Evolutionary conservation across 2,888 invertebrate genomes (phyloP).

Genomic region (Hirtodrosophila cameraria): DNA sequence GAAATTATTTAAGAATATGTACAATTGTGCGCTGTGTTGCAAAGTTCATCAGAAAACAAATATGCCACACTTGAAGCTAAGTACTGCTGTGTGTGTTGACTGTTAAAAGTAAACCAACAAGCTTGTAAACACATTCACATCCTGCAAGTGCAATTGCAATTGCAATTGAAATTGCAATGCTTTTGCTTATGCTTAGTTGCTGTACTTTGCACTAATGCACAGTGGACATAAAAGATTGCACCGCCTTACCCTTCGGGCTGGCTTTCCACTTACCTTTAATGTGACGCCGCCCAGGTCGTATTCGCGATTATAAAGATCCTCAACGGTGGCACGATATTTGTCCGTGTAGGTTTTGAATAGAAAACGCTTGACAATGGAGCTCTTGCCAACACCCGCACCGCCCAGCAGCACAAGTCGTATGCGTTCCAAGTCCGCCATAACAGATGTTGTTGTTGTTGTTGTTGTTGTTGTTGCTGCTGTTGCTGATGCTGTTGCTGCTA

Average conservation of each 20-base stretch:
- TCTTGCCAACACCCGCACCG: slow-evolving; percentile 93
- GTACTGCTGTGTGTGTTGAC: not conserved
- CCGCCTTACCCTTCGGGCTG: not conserved
- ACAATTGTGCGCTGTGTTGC: not conserved
- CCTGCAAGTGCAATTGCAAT: not conserved
- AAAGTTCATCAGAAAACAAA: not conserved
- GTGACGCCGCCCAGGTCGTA: slow-evolving; percentile 91
- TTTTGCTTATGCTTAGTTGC: slow-evolving; percentile 4
- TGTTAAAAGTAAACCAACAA: not conserved
- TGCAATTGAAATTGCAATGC: slow-evolving; percentile 11
- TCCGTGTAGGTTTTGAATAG: slow-evolving; percentile 91
- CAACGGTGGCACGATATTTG: slow-evolving; percentile 93
- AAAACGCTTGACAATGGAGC: slow-evolving; percentile 92
- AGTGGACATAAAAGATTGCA: slow-evolving; percentile 6
- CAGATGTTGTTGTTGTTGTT: slow-evolving; percentile 33
- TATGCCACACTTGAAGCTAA: not conserved
- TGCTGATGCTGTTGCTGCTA: slow-evolving; percentile 9
- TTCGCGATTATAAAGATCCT: slow-evolving; percentile 94
- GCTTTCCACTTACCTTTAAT: slow-evolving; percentile 86
- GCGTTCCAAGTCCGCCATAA: slow-evolving; percentile 90
- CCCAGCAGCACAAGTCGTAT: slow-evolving; percentile 93
- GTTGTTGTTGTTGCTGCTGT: slow-evolving; percentile 7
- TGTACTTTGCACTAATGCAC: slow-evolving; percentile 17
- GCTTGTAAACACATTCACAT: not conserved
- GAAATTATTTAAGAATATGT: too few species aligned